phyloP scores from a whole-genome alignment of 1,140 invertebrate species.

The Cataglyphis hispanica region DNA sequence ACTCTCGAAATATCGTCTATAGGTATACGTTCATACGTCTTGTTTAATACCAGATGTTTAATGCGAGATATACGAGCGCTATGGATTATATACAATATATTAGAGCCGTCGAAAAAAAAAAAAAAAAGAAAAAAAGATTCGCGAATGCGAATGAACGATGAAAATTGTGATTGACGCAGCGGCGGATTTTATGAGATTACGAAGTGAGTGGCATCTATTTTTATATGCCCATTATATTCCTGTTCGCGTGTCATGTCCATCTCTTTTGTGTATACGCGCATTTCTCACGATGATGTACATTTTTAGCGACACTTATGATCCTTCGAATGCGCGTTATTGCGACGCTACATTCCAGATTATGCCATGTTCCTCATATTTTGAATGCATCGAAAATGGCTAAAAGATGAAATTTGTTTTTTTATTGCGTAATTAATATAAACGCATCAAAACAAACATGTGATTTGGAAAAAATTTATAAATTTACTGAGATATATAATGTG shows the following conservation, averaged over 20 bases:
- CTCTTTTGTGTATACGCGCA: neutral
- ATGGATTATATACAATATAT: neutral
- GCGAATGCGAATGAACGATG: neutral
- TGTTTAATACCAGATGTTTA: slow-evolving; percentile 14
- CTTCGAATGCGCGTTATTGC: neutral
- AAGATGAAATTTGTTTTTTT: too few species aligned
- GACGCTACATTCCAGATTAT: neutral
- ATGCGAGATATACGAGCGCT: slow-evolving; percentile 2
- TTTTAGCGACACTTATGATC: neutral
- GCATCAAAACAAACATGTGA: neutral
- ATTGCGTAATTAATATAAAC: neutral
- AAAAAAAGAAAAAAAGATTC: too few species aligned
- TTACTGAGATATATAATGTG: neutral
- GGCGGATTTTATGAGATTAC: slow-evolving; percentile 6
- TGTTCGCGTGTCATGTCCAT: neutral
- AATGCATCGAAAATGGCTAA: neutral
- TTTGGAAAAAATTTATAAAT: neutral
- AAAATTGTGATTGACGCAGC: slow-evolving; percentile 19
- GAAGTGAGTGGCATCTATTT: neutral
- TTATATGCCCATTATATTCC: slow-evolving; percentile 8
- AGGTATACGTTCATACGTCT: neutral
- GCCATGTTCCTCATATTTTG: neutral
- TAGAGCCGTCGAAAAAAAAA: neutral
- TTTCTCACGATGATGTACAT: neutral
- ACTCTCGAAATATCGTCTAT: neutral